Evolutionary conservation across 2,113 vertebrate species (phyloP).

Genomic region (Ovibos moschatus): DNA sequence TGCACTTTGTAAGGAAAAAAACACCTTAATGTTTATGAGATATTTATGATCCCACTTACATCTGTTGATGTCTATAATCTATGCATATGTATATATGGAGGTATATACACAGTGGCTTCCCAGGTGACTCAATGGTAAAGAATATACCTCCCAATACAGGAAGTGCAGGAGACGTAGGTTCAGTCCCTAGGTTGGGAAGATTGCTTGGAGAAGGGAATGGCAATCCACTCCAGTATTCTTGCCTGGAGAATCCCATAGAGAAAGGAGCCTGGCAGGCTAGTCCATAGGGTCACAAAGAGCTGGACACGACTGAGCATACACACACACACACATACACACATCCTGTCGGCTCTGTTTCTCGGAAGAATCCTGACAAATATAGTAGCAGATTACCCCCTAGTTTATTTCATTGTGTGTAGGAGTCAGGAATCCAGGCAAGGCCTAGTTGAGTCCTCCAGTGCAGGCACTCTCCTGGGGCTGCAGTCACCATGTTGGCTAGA

Average conservation of each 20-base stretch:
- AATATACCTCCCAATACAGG: neutral
- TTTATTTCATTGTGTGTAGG: neutral
- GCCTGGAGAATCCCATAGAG: neutral
- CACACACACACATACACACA: neutral
- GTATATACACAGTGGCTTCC: neutral
- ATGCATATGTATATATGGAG: neutral
- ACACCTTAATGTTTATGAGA: neutral
- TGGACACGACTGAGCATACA: neutral
- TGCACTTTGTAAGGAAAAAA: neutral
- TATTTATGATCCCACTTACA: neutral
- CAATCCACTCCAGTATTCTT: neutral
- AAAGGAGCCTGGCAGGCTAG: neutral
- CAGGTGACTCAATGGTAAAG: neutral
- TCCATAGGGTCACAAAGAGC: neutral
- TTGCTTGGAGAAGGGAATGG: neutral
- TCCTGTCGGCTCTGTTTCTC: neutral
- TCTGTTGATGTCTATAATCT: neutral
- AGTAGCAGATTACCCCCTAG: neutral
- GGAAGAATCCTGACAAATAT: neutral
- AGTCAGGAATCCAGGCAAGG: neutral
- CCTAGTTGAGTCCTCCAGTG: neutral
- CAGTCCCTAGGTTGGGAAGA: neutral
- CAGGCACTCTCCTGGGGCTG: too few relatives aligned
- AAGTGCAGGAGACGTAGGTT: neutral
- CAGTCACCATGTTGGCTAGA: neutral